phyloP scores from a whole-genome alignment of 2,888 invertebrate species.

The Adelphocoris suturalis region DNA sequence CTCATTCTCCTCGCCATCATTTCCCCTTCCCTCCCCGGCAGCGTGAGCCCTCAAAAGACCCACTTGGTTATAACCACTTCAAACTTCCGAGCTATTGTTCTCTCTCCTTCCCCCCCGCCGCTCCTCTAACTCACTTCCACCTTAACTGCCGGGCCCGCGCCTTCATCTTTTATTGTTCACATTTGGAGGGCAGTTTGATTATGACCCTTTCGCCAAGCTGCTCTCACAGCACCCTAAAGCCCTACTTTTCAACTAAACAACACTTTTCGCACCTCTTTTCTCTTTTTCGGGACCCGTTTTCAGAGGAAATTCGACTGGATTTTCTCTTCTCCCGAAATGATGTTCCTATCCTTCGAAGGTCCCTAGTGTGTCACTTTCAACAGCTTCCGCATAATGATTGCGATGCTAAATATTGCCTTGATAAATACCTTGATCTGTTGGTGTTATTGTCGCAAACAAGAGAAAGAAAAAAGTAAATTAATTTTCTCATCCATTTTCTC shows the following conservation, averaged over 20 bases:
- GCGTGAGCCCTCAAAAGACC: slow-evolving; percentile 54
- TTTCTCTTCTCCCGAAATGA: not conserved
- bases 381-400: not conserved
- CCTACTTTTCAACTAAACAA: slow-evolving; percentile 22
- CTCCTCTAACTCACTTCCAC: not conserved
- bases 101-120: not conserved
- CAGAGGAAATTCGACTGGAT: not conserved
- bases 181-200: slow-evolving; percentile 58
- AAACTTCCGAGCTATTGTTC: slow-evolving; percentile 52
- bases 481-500: too few relatives aligned
- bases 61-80: slow-evolving; percentile 61
- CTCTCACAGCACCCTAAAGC: slow-evolving; percentile 11
- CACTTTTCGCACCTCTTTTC: not conserved
- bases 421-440: too few relatives aligned
- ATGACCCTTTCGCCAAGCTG: slow-evolving; percentile 39
- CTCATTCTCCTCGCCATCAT: not conserved
- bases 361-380: not conserved
- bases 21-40: not conserved
- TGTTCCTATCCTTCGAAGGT: not conserved
- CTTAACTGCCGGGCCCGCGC: slow-evolving; percentile 29
- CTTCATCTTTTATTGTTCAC: slow-evolving; percentile 56
- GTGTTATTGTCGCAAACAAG: too few relatives aligned
- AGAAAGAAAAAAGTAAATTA: too few relatives aligned
- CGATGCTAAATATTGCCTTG: too few relatives aligned
- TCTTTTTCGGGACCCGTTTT: not conserved